Percentiles rank a stretch among this genome's conserved stretches.
phyloP scores from a whole-genome alignment of 2,888 invertebrate genomes.

The Drosophila ustulata region DNA sequence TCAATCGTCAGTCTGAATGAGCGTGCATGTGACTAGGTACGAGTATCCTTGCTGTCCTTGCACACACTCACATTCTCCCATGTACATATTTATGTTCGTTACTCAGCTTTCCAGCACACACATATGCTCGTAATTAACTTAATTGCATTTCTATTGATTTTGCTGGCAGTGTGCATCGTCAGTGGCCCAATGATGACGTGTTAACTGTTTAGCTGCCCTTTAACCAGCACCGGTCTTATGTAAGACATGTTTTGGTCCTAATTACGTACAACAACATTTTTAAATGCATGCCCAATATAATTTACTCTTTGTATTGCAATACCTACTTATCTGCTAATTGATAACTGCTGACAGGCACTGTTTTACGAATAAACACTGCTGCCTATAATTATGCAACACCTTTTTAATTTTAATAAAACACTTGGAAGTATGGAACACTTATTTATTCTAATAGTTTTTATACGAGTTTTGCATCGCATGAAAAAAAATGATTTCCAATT shows the following conservation, averaged over 20 bases:
- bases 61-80: background rate
- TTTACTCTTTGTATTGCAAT: background rate
- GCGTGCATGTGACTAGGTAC: background rate
- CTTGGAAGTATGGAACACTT: conserved; percentile 16
- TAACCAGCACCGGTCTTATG: no score
- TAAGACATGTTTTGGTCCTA: background rate
- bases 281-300: background rate
- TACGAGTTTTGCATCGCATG: no score
- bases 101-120: conserved; percentile 43
- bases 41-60: background rate
- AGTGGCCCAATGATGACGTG: conserved; percentile 22
- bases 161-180: conserved; percentile 16
- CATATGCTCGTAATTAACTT: conserved; percentile 65
- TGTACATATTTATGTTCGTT: background rate
- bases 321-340: background rate
- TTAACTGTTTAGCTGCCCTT: conserved; percentile 12
- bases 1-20: conserved; percentile 45
- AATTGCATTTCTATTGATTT: conserved; percentile 76
- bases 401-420: background rate
- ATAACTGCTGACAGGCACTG: conserved; percentile 17
- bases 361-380: background rate
- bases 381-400: conserved; percentile 38
- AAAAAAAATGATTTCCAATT: no score
- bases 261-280: background rate
- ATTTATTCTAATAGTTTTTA: background rate